Evolutionary conservation across 2,797 vertebrate genomes (phyloP), one percentile per base, ranked within the genome.

Genomic region (Serranus cabrilla): DNA sequence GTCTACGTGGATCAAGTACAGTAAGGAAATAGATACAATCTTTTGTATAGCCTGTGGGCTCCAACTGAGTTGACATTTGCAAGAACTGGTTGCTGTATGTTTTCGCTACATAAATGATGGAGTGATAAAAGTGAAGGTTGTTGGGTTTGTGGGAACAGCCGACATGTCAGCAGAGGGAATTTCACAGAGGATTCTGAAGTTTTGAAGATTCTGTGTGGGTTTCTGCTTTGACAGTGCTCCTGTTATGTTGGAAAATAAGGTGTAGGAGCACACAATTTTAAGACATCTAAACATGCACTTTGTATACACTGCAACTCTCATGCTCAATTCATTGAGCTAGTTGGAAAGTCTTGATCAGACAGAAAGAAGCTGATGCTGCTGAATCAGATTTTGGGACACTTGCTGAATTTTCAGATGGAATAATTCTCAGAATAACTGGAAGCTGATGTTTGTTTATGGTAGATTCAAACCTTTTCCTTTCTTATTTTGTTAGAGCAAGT

Each of bases 31-130:
- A 17, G 52, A 40, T 51, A 42, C 9, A 23, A 13, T 54, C 16
- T 66, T 47, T 67, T 67, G 27, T 14, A 67, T 45, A 47, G 11
- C 14, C 12, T 67, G 27, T 47, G 40, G 17, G 34, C 21, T 39
- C 40, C 21, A 6, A 60, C 11, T 31, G 49, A 68, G 12, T 16
- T 43, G 17, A 60, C 11, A 51, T 67, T 54, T 20, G n/a, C 23
- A 20, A 52, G 6, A 68, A 56, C 21, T 61, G 45, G 58, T 34
- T 82, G 45, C 11, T 18, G 20, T 55, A n/a, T 62, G 57, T 49
- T 14, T 39, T 49, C 5, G 7, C 23, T 37, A 8, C 49, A 59
- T 31, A 42, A 49, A 51, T 14, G 17, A 47, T 50, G 55, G 20
- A 20, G 42, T 17, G 42, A 46, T 46, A 55, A 55, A 27, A 42